Evolutionary conservation across 2,797 vertebrate genomes (phyloP), one percentile per base, ranked within the genome.

Genomic region (Kryptolebias ocellatus): DNA sequence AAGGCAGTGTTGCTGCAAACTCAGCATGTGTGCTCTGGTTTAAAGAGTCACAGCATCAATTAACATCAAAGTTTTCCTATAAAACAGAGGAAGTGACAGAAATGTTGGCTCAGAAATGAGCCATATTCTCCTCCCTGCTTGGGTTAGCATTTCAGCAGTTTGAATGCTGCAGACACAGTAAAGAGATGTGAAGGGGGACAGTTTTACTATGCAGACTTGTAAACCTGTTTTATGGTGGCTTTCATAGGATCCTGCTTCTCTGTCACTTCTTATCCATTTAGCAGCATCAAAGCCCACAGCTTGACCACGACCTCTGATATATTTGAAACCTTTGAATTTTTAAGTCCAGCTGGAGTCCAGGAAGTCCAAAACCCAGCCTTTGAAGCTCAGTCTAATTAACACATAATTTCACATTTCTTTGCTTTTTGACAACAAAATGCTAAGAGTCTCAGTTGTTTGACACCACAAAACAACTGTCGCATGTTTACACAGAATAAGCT

Each of bases 151-250:
- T 42, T 58, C 45, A 69, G 67, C 69, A 52, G 63, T 76, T 53
- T 27, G 58, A 53, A 70, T 65, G 56, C 70, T 57, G 49, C 70
- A 79, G 66, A 67, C 72, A 60, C 72, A 74, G 73, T 58, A 56
- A 70, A 77, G 72, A 70, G 67, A 84, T 56, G 74, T 74, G 46
- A 80, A 72, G 69, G 76, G 20, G 81, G 79, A 85, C 76, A 70
- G 49, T 78, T 88, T 89, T 80, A 83, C 70, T 60, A 83, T 78
- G 73, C 76, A 82, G 81, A 90, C 88, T 81, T 63, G 60, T 90
- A 88, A 92, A 90, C 60, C 65, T 55, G 57, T 83, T 91, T 90
- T 86, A 90, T 86, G 77, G 83, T 24, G 69, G 83, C 81, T 90
- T 91, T 90, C 79, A 90, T 55, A 72, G 86, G 81, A 67, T 79